Conservation (phyloP, 2,113 vertebrate genomes). For the Xenus cinereus region DNA sequence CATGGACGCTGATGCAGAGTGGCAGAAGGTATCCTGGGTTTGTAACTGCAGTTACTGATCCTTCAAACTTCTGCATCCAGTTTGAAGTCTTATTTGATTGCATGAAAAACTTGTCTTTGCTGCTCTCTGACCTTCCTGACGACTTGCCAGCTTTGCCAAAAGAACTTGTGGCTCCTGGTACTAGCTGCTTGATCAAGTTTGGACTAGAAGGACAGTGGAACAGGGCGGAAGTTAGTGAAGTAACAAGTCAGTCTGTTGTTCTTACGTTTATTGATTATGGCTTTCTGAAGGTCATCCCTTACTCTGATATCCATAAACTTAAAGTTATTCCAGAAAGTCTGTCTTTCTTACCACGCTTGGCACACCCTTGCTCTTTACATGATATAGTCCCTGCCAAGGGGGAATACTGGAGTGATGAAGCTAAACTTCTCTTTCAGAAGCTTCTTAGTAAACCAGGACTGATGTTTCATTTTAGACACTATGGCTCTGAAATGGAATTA, state of each 20-base stretch:
- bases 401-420: slow-evolving; percentile 79
- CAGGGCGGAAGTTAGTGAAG: slow-evolving; percentile 79
- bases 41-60: slow-evolving; percentile 74
- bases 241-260: slow-evolving; percentile 52
- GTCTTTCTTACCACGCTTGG: slow-evolving; percentile 71
- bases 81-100: slow-evolving; percentile 73
- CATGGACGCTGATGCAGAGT: slow-evolving; percentile 59
- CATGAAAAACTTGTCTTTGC: slow-evolving; percentile 70
- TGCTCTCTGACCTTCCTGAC: slow-evolving; percentile 75
- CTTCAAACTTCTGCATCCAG: slow-evolving; percentile 81
- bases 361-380: slow-evolving; percentile 76
- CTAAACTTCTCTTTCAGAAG: slow-evolving; percentile 72
- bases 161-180: slow-evolving; percentile 69
- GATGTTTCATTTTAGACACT: slow-evolving; percentile 74
- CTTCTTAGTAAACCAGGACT: slow-evolving; percentile 74
- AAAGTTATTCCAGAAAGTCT: slow-evolving; percentile 76
- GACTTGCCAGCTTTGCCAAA: slow-evolving; percentile 67
- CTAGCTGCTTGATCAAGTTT: slow-evolving; percentile 76
- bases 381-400: slow-evolving; percentile 70
- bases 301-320: slow-evolving; percentile 64
- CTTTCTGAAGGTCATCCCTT: slow-evolving; percentile 64
- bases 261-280: slow-evolving; percentile 83
- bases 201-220: slow-evolving; percentile 77
- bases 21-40: slow-evolving; percentile 70
- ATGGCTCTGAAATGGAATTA: slow-evolving; percentile 39